Percentiles rank a stretch among this genome's conserved stretches.
These are phyloP conservation scores for Pissodes strobi DNA, from an alignment of 1,140 invertebrate species.

Conservation along the genomic window DNA sequence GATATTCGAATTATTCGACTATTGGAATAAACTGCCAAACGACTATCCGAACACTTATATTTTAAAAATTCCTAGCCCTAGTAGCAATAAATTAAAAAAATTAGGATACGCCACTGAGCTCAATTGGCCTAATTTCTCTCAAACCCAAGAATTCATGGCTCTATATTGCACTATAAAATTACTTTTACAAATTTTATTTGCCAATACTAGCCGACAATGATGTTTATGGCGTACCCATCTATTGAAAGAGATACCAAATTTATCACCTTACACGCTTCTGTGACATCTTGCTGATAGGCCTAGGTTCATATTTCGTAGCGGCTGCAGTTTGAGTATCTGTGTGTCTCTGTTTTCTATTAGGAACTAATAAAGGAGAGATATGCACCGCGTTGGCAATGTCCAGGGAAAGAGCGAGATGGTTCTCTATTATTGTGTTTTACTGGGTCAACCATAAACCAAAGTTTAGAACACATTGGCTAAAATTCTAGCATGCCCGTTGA, in stretches of 20 bases:
- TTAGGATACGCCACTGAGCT: background rate
- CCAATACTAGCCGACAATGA: slow-evolving; percentile 21
- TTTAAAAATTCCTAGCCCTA: too few species aligned
- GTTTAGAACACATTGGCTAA: slow-evolving; percentile 45
- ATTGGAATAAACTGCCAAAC: background rate
- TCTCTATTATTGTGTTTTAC: slow-evolving; percentile 38
- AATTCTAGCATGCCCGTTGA: slow-evolving; percentile 33
- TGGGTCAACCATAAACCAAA: slow-evolving; percentile 49
- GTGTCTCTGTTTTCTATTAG: background rate
- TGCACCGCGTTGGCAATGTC: background rate
- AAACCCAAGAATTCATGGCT: background rate
- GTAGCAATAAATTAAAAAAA: too few species aligned
- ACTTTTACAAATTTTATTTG: slow-evolving; percentile 33
- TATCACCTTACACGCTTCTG: slow-evolving; percentile 40
- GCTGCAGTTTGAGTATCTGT: background rate
- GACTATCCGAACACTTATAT: background rate
- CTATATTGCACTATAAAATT: slow-evolving; percentile 33
- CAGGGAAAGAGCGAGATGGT: background rate
- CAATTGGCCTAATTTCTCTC: background rate
- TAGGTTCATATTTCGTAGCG: background rate
- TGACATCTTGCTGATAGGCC: slow-evolving; percentile 26
- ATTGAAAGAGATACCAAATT: slow-evolving; percentile 40
- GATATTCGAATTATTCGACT: too few species aligned
- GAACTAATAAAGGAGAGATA: background rate
- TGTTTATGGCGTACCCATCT: slow-evolving; percentile 18